phyloP scores from a whole-genome alignment of 2,113 vertebrate species.

The Siniperca chuatsi region DNA sequence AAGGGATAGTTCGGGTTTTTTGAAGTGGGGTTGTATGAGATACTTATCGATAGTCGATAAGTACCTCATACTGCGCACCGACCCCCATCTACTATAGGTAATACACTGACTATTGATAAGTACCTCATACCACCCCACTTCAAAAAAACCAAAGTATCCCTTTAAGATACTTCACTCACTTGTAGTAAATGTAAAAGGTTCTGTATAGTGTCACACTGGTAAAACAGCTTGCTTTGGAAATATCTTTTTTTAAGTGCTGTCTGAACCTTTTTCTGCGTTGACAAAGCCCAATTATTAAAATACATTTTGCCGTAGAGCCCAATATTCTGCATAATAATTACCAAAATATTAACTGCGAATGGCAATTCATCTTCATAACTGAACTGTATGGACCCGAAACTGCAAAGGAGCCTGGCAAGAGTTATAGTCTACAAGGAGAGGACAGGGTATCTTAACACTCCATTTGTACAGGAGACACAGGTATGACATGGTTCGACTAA shows the following conservation, averaged over 20 bases:
- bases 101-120: no score
- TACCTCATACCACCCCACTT: no score
- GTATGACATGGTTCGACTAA: background rate
- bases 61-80: no score
- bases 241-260: background rate
- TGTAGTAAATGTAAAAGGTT: background rate
- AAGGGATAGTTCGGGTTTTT: no score
- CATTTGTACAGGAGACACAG: background rate
- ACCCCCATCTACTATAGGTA: no score
- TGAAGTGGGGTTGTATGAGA: no score
- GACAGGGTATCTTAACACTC: background rate
- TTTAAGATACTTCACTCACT: background rate
- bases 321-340: background rate
- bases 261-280: background rate
- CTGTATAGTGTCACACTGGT: background rate
- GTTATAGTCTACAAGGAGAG: background rate
- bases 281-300: background rate
- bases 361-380: constrained; percentile 1
- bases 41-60: no score
- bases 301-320: background rate
- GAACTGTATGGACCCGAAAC: background rate
- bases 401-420: background rate
- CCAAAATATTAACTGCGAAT: background rate
- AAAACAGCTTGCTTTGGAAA: constrained; percentile 6
- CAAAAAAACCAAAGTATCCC: no score